A percentile compares a stretch with the other conserved stretches of the same genome.
Conservation (phyloP, 2,113 vertebrate genomes). For the Mesoclemmys tuberculata region DNA sequence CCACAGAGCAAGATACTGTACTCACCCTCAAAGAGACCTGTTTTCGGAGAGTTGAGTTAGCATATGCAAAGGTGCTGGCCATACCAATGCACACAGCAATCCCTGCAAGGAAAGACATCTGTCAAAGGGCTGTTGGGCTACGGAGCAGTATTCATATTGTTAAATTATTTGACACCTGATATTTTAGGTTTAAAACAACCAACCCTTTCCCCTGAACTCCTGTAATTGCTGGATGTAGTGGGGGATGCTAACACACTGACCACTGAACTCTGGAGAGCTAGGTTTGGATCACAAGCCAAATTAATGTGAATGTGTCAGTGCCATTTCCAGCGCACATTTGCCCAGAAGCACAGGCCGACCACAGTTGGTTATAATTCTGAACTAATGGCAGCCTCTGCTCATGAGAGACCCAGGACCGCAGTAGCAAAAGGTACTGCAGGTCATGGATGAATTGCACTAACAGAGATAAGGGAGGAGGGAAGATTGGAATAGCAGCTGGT, state of each 20-base stretch:
- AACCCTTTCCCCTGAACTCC: neutral
- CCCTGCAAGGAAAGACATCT: conserved; percentile 77
- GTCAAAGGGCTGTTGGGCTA: neutral
- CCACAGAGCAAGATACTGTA: neutral
- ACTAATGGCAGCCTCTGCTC: neutral
- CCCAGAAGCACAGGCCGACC: neutral
- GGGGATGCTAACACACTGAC: neutral
- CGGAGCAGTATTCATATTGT: neutral
- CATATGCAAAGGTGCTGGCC: conserved; percentile 96
- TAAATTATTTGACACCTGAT: neutral
- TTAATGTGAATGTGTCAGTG: neutral
- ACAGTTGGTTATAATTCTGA: neutral
- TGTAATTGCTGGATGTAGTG: neutral
- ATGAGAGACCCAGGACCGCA: neutral
- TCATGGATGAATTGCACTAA: neutral
- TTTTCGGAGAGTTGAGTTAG: conserved; percentile 92
- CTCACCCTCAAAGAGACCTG: conserved; percentile 96
- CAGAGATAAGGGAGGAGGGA: neutral
- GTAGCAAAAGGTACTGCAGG: neutral
- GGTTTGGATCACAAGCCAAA: neutral
- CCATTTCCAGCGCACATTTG: neutral
- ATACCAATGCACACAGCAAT: conserved; percentile 95
- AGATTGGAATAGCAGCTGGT: neutral
- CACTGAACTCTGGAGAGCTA: neutral
- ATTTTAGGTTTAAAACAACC: neutral